These are phyloP conservation scores for Bergia puertoricense DNA, from an alignment of 92 coral and sea anemone species.

Conservation along the genomic window DNA sequence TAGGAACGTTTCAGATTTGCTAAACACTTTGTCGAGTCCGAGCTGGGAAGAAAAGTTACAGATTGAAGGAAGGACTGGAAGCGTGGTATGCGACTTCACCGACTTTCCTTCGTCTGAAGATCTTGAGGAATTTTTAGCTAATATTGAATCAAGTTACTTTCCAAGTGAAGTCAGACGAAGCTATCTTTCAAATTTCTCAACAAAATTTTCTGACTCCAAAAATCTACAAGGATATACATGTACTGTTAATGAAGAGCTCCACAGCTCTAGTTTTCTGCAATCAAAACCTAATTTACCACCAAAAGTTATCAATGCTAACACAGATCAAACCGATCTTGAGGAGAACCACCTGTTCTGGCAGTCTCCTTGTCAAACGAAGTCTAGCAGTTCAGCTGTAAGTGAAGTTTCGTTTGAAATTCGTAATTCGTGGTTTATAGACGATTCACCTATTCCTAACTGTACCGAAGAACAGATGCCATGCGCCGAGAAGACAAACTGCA, in stretches of 20 bases:
- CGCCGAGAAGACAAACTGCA: not conserved
- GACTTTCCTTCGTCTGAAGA: slow-evolving; percentile 76
- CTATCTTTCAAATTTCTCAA: not conserved
- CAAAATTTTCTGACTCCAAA: not conserved
- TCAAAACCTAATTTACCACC: not conserved
- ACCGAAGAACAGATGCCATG: not conserved
- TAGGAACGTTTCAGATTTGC: not conserved
- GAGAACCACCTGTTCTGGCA: not conserved
- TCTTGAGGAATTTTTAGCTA: slow-evolving; percentile 68
- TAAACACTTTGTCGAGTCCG: not conserved
- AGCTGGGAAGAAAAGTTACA: not conserved
- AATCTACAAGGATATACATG: not conserved
- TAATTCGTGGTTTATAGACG: not conserved
- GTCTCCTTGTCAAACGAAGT: not conserved
- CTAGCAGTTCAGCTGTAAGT: not conserved
- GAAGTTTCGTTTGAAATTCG: not conserved
- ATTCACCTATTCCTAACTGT: not conserved
- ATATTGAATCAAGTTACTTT: slow-evolving; percentile 46
- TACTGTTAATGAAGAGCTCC: not conserved
- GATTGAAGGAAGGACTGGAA: not conserved
- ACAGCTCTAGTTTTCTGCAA: not conserved
- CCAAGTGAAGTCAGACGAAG: not conserved
- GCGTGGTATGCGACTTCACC: not conserved
- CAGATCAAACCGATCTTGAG: not conserved
- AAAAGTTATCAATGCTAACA: not conserved